Conservation (phyloP, 1,140 invertebrate species). For the Drosophila arizonae region DNA sequence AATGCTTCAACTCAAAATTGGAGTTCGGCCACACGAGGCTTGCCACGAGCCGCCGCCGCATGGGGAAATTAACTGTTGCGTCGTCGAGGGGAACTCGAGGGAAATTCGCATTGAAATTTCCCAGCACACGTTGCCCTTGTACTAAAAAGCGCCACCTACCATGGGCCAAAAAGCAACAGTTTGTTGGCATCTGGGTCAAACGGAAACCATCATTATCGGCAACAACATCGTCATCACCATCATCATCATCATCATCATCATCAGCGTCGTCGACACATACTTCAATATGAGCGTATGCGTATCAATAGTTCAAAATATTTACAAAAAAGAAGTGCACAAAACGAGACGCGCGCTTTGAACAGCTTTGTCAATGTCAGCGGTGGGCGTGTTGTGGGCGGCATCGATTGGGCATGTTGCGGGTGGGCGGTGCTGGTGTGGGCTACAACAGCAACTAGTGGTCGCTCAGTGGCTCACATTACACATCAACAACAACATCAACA, state of each 20-base stretch:
- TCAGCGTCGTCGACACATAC: not conserved
- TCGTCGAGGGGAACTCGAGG: constrained; percentile 13
- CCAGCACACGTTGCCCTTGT: constrained; percentile 21
- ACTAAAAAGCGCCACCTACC: constrained; percentile 34
- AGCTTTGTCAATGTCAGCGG: constrained; percentile 71
- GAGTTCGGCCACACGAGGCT: constrained; percentile 70
- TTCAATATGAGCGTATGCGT: constrained; percentile 39
- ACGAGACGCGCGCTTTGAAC: constrained; percentile 42
- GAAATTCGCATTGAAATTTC: constrained; percentile 26
- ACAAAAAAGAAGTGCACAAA: constrained; percentile 27
- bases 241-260: constrained; percentile 11
- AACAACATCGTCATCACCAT: not conserved
- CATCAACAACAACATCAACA: constrained; percentile 44
- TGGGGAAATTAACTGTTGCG: constrained; percentile 39
- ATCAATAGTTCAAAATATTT: constrained; percentile 78
- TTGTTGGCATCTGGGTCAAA: constrained; percentile 73
- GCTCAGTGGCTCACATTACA: constrained; percentile 62
- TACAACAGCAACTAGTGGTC: constrained; percentile 70
- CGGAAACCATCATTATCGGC: constrained; percentile 1
- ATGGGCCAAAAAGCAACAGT: constrained; percentile 62
- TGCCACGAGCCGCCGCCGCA: not conserved
- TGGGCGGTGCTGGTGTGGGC: not conserved
- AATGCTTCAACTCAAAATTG: constrained; percentile 49
- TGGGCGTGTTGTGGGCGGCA: constrained; percentile 9
- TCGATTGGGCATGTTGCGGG: not conserved